Conservation (phyloP, 2,888 invertebrate species). For the Melieria picta region DNA sequence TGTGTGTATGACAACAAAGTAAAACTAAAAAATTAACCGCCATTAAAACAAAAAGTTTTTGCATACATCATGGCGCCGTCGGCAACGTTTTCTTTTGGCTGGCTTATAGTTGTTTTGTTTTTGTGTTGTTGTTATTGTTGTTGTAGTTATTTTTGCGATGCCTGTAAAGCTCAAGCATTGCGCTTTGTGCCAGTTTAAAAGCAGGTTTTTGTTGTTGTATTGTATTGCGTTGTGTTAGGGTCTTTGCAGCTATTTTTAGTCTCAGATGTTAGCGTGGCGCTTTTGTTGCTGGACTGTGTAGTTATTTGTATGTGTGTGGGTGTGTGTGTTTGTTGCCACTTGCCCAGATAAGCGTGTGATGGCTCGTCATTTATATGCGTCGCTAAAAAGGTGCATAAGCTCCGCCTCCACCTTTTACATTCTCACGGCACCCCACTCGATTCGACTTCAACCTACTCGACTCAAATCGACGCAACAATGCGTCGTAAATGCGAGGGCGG, state of each 20-base stretch:
- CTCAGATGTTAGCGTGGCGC: not conserved
- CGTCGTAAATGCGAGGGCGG: no score
- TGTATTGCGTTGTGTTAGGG: not conserved
- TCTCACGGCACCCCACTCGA: no score
- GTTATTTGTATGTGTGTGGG: not conserved
- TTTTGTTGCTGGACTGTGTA: not conserved
- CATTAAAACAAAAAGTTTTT: conserved; percentile 22
- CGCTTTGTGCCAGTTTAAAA: not conserved
- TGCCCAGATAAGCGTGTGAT: not conserved
- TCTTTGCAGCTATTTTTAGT: not conserved
- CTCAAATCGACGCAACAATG: no score
- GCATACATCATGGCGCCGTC: conserved; percentile 28
- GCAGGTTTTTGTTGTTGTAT: not conserved
- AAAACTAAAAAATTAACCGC: conserved; percentile 19
- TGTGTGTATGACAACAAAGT: conserved; percentile 6
- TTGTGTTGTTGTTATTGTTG: not conserved
- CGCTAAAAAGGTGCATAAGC: not conserved
- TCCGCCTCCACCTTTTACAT: no score
- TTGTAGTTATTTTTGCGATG: not conserved
- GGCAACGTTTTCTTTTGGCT: not conserved
- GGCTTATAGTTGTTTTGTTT: not conserved
- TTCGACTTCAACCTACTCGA: no score
- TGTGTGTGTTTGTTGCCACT: not conserved
- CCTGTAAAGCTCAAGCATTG: not conserved
- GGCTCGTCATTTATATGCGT: not conserved